Evolutionary conservation across 2,113 vertebrate species (phyloP), one percentile per base, ranked within the genome.

Genomic region (Xenopus laevis): DNA sequence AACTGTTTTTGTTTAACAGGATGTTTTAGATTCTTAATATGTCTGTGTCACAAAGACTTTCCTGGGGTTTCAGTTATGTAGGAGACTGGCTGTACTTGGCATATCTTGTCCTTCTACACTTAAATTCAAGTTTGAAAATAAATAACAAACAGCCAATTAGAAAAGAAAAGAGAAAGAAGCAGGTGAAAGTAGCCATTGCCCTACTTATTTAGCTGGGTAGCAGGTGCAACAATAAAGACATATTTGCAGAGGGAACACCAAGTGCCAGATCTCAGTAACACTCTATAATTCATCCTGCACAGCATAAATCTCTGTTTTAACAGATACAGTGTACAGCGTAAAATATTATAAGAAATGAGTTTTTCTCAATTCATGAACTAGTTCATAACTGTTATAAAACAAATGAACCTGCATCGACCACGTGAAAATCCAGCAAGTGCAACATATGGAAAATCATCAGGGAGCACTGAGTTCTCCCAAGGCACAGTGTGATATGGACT

Each of bases 301-400:
- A 71, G 53, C 71, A 79, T 60, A 55, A 73, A 10, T 79, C 58
- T 50, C 27, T 67, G 65, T 67, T 67, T 75, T 50, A 68, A 75
- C 59, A 44, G 33, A 40, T 74, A 16, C 47, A 55, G 13, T 55
- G 17, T 9, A 55, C 5, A 62, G 23, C 30, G 13, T 4, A 27
- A 27, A 75, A 61, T 18, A n/a, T 45, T 21, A 47, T 65, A 65
- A 65, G 20, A 44, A 78, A 53, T 13, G 2, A 45, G 52, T 52
- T 73, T 40, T 64, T 65, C 74, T 10, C 1, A 68, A 63, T 52
- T 64, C 20, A 79, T 79, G 80, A 73, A 21, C 57, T 68, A 27
- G 30, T 61, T 60, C 58, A 61, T 20, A 62, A 53, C 59, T 62
- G 61, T 20, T 17, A 68, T 44, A 68, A 68, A 68, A 75, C 33